Evolutionary conservation across 2,888 invertebrate species (phyloP).

Genomic region (Allolobophora icterica): DNA sequence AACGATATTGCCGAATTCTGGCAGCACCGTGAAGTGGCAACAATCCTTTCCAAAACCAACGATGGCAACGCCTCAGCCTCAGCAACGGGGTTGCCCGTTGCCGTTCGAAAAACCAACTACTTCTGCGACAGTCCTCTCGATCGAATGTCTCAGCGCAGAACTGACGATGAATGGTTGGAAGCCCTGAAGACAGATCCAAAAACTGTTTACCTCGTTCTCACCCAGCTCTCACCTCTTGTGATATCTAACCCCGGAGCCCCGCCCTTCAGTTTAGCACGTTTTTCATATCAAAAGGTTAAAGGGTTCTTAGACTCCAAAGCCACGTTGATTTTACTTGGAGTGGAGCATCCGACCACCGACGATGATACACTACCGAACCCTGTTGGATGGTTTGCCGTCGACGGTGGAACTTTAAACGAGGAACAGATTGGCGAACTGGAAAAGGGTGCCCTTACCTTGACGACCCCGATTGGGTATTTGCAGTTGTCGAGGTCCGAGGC

Average conservation of each 20-base stretch:
- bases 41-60: conserved; percentile 45
- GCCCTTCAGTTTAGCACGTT: neutral
- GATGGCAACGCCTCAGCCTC: conserved; percentile 45
- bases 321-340: conserved; percentile 56
- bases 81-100: conserved; percentile 32
- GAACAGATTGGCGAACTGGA: conserved; percentile 32
- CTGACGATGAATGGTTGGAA: conserved; percentile 58
- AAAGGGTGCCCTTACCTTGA: conserved; percentile 47
- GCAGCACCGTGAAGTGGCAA: conserved; percentile 56
- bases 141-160: conserved; percentile 58
- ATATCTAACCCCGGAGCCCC: neutral
- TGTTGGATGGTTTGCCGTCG: conserved; percentile 59
- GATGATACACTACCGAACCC: neutral
- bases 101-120: conserved; percentile 51
- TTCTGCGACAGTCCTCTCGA: conserved; percentile 58
- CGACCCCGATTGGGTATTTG: conserved; percentile 45
- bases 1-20: conserved; percentile 62
- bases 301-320: neutral
- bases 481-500: conserved; percentile 57
- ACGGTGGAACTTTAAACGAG: conserved; percentile 47
- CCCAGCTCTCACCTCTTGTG: conserved; percentile 53
- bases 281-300: conserved; percentile 4
- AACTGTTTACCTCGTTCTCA: conserved; percentile 58
- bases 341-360: conserved; percentile 46
- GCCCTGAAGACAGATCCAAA: conserved; percentile 50